Evolutionary conservation across 92 coral and sea anemone species (phyloP).

Genomic region (Porites lobata): DNA sequence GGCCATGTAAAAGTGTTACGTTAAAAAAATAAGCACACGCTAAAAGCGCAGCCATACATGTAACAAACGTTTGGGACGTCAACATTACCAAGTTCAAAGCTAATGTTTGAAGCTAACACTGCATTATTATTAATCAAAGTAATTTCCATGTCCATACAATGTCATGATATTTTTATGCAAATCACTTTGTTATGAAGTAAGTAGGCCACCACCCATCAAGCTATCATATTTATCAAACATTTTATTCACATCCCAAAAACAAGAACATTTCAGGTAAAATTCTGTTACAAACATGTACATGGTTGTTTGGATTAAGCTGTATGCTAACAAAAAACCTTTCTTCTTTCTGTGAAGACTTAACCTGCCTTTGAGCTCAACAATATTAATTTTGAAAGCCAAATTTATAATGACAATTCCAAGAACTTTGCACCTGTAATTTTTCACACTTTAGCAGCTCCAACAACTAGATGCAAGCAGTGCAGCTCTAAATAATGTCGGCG

Average conservation of each 20-base stretch:
- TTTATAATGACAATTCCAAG: slow-evolving; percentile 8
- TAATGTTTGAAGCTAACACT: not conserved
- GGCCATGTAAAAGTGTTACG: no score
- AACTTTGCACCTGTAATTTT: slow-evolving; percentile 43
- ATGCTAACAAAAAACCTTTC: not conserved
- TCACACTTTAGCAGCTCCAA: slow-evolving; percentile 34
- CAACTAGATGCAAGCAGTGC: not conserved
- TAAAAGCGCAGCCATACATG: no score
- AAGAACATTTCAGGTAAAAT: not conserved
- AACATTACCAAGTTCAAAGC: no score
- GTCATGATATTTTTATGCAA: slow-evolving; percentile 16
- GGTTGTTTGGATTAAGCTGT: not conserved
- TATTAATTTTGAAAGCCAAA: slow-evolving; percentile 21
- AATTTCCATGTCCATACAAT: not conserved
- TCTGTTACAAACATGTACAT: not conserved
- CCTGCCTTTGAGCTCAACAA: not conserved
- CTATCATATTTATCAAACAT: not conserved
- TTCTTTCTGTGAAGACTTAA: not conserved
- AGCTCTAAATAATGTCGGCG: not conserved
- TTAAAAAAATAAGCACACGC: no score
- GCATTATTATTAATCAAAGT: not conserved
- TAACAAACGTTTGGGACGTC: no score
- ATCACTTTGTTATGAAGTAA: not conserved
- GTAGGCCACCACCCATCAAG: not conserved
- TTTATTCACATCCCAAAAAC: not conserved